phyloP scores from a whole-genome alignment of 2,888 invertebrate species.

The Drosophila leonis region DNA sequence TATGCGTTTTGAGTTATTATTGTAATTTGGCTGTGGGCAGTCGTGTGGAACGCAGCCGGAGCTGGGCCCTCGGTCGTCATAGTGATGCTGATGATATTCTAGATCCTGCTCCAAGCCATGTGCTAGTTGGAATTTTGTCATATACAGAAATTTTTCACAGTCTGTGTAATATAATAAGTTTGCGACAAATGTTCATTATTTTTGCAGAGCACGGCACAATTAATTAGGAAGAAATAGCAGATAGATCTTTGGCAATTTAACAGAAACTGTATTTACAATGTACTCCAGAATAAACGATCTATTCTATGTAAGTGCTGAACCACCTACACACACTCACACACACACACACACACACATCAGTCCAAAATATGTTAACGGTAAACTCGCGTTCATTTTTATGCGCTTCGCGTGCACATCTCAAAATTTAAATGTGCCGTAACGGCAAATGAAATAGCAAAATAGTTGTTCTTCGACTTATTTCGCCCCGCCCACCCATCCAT shows the following conservation, averaged over 20 bases:
- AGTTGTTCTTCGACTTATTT: conserved; percentile 48
- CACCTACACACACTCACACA: conserved; percentile 57
- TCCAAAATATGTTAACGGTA: conserved; percentile 76
- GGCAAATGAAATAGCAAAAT: conserved; percentile 74
- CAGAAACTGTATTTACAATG: conserved; percentile 38
- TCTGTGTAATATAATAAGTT: conserved; percentile 83
- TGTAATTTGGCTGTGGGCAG: conserved; percentile 72
- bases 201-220: conserved; percentile 10
- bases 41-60: conserved; percentile 64
- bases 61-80: conserved; percentile 2
- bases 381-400: conserved; percentile 81
- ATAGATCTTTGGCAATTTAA: conserved; percentile 1
- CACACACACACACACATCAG: conserved; percentile 47
- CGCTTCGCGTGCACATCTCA: conserved; percentile 78
- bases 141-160: conserved; percentile 81
- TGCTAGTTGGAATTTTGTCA: conserved; percentile 38
- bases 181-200: conserved; percentile 75
- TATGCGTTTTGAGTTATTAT: conserved; percentile 82
- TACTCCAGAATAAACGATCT: conserved; percentile 16
- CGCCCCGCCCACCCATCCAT: conserved; percentile 11
- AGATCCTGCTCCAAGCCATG: conserved; percentile 4
- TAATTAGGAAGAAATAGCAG: conserved; percentile 34
- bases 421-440: conserved; percentile 82
- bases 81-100: conserved; percentile 11
- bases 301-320: conserved; percentile 20